Percentiles rank a stretch among this genome's conserved stretches.
phyloP scores from a whole-genome alignment of 2,113 vertebrate genomes.

The Podarcis raffonei region DNA sequence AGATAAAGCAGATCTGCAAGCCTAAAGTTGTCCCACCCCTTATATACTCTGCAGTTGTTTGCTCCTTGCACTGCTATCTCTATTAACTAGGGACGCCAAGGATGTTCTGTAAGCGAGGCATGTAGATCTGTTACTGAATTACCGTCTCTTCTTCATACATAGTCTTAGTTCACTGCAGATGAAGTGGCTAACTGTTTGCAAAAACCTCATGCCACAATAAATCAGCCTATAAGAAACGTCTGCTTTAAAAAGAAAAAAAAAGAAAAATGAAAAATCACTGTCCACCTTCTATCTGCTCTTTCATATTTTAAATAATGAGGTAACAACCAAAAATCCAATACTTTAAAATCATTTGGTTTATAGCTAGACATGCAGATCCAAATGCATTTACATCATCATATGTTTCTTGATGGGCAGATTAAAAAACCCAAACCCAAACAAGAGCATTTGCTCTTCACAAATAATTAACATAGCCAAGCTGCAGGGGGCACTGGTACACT shows the following conservation, averaged over 20 bases:
- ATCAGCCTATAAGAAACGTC: background rate
- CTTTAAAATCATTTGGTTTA: background rate
- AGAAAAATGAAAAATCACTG: background rate
- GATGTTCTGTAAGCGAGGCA: too few species aligned
- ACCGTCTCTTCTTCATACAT: too few species aligned
- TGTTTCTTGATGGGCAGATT: background rate
- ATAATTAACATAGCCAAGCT: constrained; percentile 47
- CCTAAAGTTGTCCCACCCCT: too few species aligned
- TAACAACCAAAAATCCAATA: background rate
- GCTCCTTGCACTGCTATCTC: background rate
- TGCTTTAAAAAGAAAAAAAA: background rate
- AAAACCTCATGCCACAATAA: background rate
- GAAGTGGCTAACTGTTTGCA: background rate
- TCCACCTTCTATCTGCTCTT: background rate
- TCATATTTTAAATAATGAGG: constrained; percentile 1
- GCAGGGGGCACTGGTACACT: constrained; percentile 76
- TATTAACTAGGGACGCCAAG: background rate
- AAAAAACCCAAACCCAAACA: background rate
- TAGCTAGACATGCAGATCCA: background rate
- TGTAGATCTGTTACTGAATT: background rate
- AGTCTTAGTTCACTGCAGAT: background rate
- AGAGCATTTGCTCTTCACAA: background rate
- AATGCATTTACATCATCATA: background rate
- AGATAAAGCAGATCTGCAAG: too few species aligned
- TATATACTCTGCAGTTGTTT: too few species aligned